Conservation (phyloP, 2,113 vertebrate species). For the Tretioscincus oriximinensis region DNA sequence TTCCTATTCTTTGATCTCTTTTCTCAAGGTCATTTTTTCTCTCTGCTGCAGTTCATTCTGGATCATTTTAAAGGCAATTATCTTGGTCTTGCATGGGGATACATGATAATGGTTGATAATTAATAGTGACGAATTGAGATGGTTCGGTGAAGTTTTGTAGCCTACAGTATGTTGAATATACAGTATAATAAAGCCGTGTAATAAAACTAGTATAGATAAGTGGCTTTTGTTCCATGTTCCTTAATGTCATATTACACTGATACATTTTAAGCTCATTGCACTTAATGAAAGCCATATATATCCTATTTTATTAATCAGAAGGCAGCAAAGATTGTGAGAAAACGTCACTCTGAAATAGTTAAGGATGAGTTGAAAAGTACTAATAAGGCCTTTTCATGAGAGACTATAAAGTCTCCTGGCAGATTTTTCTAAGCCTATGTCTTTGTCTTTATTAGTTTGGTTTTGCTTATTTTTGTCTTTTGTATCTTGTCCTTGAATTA, state of each 20-base stretch:
- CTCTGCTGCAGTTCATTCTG: slow-evolving; percentile 42
- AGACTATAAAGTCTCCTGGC: slow-evolving; percentile 16
- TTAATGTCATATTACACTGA: slow-evolving; percentile 32
- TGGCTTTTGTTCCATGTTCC: slow-evolving; percentile 36
- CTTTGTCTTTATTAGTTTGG: slow-evolving; percentile 7
- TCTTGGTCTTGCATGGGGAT: slow-evolving; percentile 41
- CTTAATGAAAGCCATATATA: slow-evolving; percentile 50
- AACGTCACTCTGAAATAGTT: slow-evolving; percentile 10
- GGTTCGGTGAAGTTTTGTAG: slow-evolving; percentile 47
- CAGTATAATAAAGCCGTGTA: slow-evolving; percentile 46
- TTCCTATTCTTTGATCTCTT: background rate
- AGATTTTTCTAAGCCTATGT: background rate
- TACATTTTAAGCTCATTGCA: slow-evolving; percentile 50
- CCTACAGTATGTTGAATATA: slow-evolving; percentile 41
- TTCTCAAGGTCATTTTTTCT: slow-evolving; percentile 34
- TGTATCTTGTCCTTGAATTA: slow-evolving; percentile 7
- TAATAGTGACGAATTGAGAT: slow-evolving; percentile 44
- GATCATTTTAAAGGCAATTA: slow-evolving; percentile 53
- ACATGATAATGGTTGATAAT: slow-evolving; percentile 39
- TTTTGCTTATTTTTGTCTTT: slow-evolving; percentile 5
- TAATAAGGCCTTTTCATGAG: slow-evolving; percentile 12
- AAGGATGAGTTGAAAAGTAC: slow-evolving; percentile 37
- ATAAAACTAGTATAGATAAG: slow-evolving; percentile 45
- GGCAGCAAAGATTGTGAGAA: slow-evolving; percentile 40
- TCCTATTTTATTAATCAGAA: slow-evolving; percentile 50